A percentile compares a stretch with the other conserved stretches of the same genome.
phyloP scores from a whole-genome alignment of 92 coral and sea anemone genomes.

The Virgularia gustaviana region DNA sequence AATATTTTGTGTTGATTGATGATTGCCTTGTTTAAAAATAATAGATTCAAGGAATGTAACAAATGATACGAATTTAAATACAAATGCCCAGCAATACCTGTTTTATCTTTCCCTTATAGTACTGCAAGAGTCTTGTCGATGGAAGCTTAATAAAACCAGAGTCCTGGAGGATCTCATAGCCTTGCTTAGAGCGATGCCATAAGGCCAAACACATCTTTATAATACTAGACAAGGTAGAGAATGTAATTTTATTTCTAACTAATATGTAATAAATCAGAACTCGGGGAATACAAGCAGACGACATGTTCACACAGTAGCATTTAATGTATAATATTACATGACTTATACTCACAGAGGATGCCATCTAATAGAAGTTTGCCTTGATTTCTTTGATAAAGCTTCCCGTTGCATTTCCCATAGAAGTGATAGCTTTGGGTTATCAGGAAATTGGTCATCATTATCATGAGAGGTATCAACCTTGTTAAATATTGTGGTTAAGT shows the following conservation, averaged over 20 bases:
- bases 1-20: too few relatives aligned
- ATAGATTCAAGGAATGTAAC: not conserved
- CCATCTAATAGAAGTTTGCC: not conserved
- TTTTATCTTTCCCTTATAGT: conserved; percentile 10
- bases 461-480: not conserved
- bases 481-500: conserved; percentile 9
- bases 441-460: not conserved
- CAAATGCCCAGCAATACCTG: not conserved
- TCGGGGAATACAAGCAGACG: not conserved
- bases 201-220: conserved; percentile 11
- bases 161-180: conserved; percentile 3
- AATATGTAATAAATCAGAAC: not conserved
- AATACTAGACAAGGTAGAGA: not conserved
- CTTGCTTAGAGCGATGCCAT: conserved; percentile 8
- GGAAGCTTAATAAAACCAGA: conserved; percentile 12
- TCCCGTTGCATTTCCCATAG: conserved; percentile 15
- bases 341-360: conserved; percentile 1
- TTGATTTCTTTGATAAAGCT: not conserved
- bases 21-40: not conserved
- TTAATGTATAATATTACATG: not conserved
- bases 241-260: not conserved
- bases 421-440: not conserved
- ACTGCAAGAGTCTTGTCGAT: not conserved
- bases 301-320: not conserved
- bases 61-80: not conserved